These are phyloP conservation scores for Campylomormyrus numenius DNA, from an alignment of 2,113 vertebrate species.

Conservation along the genomic window DNA sequence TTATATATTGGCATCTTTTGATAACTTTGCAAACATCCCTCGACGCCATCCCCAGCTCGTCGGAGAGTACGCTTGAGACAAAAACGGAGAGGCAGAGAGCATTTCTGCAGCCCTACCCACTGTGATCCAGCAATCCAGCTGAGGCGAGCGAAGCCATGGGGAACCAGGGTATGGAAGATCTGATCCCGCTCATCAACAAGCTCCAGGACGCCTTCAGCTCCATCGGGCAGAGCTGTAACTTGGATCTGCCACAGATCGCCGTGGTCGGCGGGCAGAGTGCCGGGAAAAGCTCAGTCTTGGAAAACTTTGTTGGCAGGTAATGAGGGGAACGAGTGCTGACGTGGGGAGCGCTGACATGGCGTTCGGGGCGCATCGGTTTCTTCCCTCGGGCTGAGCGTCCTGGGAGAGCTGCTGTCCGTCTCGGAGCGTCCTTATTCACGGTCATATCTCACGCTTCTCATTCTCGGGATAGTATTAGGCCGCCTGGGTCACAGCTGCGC, in stretches of 20 bases:
- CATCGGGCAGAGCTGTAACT: slow-evolving; percentile 89
- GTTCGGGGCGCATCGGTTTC: not conserved
- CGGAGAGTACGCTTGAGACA: too few species aligned
- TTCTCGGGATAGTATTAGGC: not conserved
- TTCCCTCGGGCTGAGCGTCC: not conserved
- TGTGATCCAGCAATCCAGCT: not conserved
- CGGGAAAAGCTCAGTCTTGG: slow-evolving; percentile 90
- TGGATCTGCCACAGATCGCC: slow-evolving; percentile 93
- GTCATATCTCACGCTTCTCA: not conserved
- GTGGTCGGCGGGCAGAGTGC: slow-evolving; percentile 95
- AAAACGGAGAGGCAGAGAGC: not conserved
- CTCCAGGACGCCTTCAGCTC: slow-evolving; percentile 95
- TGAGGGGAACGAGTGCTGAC: not conserved
- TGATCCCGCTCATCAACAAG: slow-evolving; percentile 93
- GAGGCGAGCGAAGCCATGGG: slow-evolving; percentile 67
- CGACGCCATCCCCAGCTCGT: not conserved
- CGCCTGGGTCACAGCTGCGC: not conserved
- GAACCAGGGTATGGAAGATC: slow-evolving; percentile 94
- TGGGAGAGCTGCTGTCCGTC: not conserved
- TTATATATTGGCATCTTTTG: not conserved
- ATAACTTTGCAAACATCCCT: not conserved
- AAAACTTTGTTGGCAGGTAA: slow-evolving; percentile 93
- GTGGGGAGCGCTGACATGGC: not conserved
- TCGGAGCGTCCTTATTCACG: not conserved
- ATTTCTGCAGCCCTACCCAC: not conserved